Evolutionary conservation across 2,113 vertebrate genomes (phyloP).

Genomic region (Vicugna pacos): DNA sequence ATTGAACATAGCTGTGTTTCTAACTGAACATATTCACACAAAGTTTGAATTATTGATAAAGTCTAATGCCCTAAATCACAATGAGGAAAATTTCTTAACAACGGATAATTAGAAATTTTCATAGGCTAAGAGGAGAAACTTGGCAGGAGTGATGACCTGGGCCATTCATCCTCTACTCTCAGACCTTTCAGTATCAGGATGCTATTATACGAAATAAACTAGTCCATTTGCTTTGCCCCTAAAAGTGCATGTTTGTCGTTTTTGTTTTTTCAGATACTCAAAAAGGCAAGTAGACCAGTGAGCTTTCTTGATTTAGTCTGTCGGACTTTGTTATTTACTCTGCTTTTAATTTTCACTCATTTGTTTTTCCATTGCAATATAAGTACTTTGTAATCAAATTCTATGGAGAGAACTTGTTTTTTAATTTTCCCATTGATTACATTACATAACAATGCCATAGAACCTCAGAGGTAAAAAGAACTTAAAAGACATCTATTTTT

Average conservation of each 20-base stretch:
- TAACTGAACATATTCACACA: background rate
- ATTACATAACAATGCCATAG: background rate
- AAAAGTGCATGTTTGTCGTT: background rate
- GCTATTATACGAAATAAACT: background rate
- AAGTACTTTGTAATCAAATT: background rate
- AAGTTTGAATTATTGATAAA: background rate
- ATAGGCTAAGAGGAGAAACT: background rate
- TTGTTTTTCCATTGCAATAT: background rate
- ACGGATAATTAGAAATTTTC: background rate
- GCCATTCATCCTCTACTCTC: background rate
- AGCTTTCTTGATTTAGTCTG: background rate
- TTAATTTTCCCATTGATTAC: background rate
- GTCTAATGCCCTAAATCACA: background rate
- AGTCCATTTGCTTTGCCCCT: background rate
- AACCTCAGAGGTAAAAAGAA: background rate
- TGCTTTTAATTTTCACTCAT: conserved; percentile 3
- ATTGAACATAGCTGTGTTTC: background rate
- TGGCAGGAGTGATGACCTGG: background rate
- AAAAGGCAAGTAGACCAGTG: background rate
- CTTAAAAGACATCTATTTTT: background rate
- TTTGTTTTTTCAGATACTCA: background rate
- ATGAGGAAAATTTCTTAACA: conserved; percentile 19
- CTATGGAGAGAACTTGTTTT: background rate
- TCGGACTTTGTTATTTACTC: background rate
- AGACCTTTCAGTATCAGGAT: background rate